Evolutionary conservation across 1,140 invertebrate species (phyloP), one percentile per base, ranked within the genome.

Genomic region (Trichonephila inaurata): DNA sequence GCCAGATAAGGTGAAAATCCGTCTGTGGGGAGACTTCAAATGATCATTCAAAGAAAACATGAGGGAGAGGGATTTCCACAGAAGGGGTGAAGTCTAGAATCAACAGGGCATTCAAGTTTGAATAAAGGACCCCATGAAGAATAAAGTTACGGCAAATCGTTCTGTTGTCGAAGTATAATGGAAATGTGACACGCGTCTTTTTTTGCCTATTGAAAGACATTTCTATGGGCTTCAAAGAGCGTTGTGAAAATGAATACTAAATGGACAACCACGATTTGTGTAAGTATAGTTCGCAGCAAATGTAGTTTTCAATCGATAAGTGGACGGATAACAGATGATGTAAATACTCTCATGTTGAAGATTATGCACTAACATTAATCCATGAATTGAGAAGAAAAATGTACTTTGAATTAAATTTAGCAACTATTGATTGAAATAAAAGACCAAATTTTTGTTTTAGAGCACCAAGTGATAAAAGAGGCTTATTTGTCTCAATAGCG

Each of bases 91-190:
- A n/a, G 51, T 3, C 61, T 18, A 90, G 81, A 90, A 90, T 90
- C 89, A 90, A 90, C 89, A 81, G 24, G 19, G 44, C 21, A 58
- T 90, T 90, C 64, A 90, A 40, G 62, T 12, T n/a, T 33, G 58
- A 18, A 81, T 81, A 90, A 90, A 90, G 58, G 24, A 12, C 28
- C 28, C 51, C n/a, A 40, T n/a, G 69, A 19, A 12, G 40, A 58
- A 28, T 44, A 40, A 51, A 14, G 64, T 92, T 58, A 51, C 81
- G 91, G 91, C 91, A 92, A 92, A 92, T 92, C 91, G 91, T 19
- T 87, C 64, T 72, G 14, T 92, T 92, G 83, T 87, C 5, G 10
- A 0, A n/a, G 44, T 40, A 87, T 21, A 92, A 87, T n/a, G 51
- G 90, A 77, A 91, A 83, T 64, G 19, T 83, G 82, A 69, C 62